Base-by-base conservation (phyloP, 2,797 vertebrate genomes). In the Sciaenops ocellatus region DNA sequence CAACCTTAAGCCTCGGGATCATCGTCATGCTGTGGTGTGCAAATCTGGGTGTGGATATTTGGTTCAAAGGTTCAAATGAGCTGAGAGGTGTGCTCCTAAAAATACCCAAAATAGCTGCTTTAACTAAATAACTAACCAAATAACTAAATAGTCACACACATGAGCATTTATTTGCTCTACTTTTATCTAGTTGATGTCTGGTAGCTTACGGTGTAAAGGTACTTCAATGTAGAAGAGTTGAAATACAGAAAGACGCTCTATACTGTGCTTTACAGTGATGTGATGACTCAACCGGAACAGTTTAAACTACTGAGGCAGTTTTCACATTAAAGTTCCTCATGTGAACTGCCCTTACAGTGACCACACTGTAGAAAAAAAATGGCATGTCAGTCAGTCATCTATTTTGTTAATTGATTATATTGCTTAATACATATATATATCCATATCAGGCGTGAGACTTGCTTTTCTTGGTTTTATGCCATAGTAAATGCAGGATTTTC, bases 1-100 rank as follows among this genome's bases (percentile, higher is more conserved):
- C 82, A 87, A 66, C 86, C 73, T 22, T 66, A 84, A 87, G 86
- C 88, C 75, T 50, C 4, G 55, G 84, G 82, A 83, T 83, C 67
- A 80, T 75, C 20, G 59, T 82, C 79, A 68, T 87, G 50, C 75
- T 75, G 83, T 3, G 55, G 15, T 79, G 71, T 85, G 74, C 75
- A 84, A 69, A 81, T 86, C 51, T 83, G 70, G 76, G 75, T 84
- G 73, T 76, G 60, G 80, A 75, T 78, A 59, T 87, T 59, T 59
- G 2, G 46, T 82, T 78, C 57, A 80, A 64, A 81, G 63, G 48
- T 82, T 80, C 24, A 85, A 63, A 67, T 78, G 48, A 76, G 71
- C 59, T 51, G 52, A 70, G 57, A 69, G 38, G 46, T 81, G 22
- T 60, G 46, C 54, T 51, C 8, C 10, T 8, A 4, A 34, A 76